Evolutionary conservation across 1,140 invertebrate species (phyloP).

Genomic region (Macrobrachium rosenbergii): DNA sequence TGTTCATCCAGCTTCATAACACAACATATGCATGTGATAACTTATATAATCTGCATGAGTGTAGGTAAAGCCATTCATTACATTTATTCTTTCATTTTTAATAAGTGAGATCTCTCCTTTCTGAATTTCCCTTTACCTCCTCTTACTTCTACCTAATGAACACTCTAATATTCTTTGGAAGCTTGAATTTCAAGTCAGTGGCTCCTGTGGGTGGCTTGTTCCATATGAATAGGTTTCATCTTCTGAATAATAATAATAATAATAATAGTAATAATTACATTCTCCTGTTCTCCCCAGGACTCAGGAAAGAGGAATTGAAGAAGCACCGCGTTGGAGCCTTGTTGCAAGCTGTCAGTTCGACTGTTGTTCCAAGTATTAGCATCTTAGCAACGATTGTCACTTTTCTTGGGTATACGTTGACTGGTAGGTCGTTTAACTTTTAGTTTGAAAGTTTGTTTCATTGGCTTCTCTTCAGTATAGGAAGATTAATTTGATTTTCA

Average conservation of each 20-base stretch:
- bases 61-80: too few species aligned
- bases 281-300: conserved; percentile 8
- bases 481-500: background rate
- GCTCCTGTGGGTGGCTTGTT: too few species aligned
- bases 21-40: too few species aligned
- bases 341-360: conserved; percentile 59
- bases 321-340: conserved; percentile 55
- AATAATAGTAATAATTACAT: background rate
- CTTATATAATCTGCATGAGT: too few species aligned
- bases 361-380: conserved; percentile 57
- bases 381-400: conserved; percentile 61
- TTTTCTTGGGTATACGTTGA: conserved; percentile 56
- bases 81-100: too few species aligned
- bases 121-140: too few species aligned
- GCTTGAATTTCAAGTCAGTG: too few species aligned
- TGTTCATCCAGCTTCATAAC: too few species aligned
- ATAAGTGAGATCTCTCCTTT: too few species aligned
- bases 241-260: too few species aligned
- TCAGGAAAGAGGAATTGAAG: conserved; percentile 53
- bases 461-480: background rate
- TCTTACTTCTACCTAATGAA: background rate
- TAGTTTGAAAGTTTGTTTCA: background rate
- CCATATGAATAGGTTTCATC: too few species aligned
- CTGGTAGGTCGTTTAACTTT: conserved; percentile 22
- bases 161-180: background rate